These are phyloP conservation scores for Drosophila yakuba DNA, from an alignment of 1,140 invertebrate genomes.

Conservation along the genomic window DNA sequence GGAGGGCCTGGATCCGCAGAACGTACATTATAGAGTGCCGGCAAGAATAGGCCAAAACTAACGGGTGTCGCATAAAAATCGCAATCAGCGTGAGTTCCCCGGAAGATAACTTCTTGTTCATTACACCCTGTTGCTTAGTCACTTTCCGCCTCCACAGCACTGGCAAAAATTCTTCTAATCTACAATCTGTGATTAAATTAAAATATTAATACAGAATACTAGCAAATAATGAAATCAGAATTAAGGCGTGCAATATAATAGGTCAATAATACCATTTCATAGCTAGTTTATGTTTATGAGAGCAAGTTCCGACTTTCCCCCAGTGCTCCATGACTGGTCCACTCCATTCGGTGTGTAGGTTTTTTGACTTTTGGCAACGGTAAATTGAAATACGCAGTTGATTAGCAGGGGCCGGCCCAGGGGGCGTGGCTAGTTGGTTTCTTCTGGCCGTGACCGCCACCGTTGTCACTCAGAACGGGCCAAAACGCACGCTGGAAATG, in stretches of 20 bases:
- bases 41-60: slow-evolving; percentile 52
- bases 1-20: slow-evolving; percentile 3
- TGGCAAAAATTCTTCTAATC: neutral
- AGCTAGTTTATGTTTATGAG: too few species aligned
- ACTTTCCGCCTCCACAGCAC: slow-evolving; percentile 21
- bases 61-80: slow-evolving; percentile 64
- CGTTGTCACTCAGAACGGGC: slow-evolving; percentile 68
- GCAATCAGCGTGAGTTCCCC: slow-evolving; percentile 41
- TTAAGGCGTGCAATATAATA: too few species aligned
- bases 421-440: slow-evolving; percentile 47
- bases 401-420: slow-evolving; percentile 50
- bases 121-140: slow-evolving; percentile 12
- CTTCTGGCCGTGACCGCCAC: slow-evolving; percentile 26
- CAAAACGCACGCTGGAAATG: slow-evolving; percentile 69
- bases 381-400: slow-evolving; percentile 78
- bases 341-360: slow-evolving; percentile 1
- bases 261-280: too few species aligned
- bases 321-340: neutral
- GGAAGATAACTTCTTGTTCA: slow-evolving; percentile 2
- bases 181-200: too few species aligned
- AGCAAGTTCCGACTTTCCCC: too few species aligned
- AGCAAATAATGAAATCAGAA: too few species aligned
- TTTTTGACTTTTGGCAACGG: slow-evolving; percentile 56
- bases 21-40: slow-evolving; percentile 5
- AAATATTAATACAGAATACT: too few species aligned